Conservation (phyloP, 37 sponge, comb jelly and placozoan species). For the Crambe crambe region DNA sequence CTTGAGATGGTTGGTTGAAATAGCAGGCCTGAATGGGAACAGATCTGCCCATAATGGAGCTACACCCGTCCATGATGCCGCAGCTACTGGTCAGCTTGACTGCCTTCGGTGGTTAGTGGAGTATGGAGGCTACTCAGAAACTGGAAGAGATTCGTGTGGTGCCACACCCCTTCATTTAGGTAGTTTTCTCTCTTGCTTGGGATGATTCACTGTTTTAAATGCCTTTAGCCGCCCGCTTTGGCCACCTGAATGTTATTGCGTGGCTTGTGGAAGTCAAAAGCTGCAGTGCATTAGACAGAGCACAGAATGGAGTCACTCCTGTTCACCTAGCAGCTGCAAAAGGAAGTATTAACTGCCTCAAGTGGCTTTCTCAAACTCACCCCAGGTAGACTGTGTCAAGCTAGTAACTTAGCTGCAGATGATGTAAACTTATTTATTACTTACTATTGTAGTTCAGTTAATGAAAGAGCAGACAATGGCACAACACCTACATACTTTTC, state of each 20-base stretch:
- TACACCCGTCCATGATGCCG: slow-evolving; percentile 76
- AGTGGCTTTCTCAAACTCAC: slow-evolving; percentile 48
- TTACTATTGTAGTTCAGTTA: slow-evolving; percentile 40
- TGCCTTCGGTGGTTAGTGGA: slow-evolving; percentile 72
- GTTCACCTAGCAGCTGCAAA: slow-evolving; percentile 80
- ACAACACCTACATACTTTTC: slow-evolving; percentile 74
- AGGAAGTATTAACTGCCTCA: slow-evolving; percentile 62
- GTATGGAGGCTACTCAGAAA: slow-evolving; percentile 35
- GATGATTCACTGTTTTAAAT: background rate
- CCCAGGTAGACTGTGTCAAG: slow-evolving; percentile 25
- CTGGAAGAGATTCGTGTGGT: slow-evolving; percentile 23
- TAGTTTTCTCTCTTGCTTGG: background rate
- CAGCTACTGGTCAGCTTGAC: slow-evolving; percentile 72
- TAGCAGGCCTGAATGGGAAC: slow-evolving; percentile 34
- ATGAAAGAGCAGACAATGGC: slow-evolving; percentile 64
- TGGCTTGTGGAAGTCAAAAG: slow-evolving; percentile 57
- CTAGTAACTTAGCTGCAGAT: too few relatives aligned
- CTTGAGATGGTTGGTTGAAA: slow-evolving; percentile 56
- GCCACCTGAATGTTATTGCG: slow-evolving; percentile 42
- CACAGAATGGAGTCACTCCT: slow-evolving; percentile 76
- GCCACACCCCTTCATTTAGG: slow-evolving; percentile 69
- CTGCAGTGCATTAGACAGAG: slow-evolving; percentile 45
- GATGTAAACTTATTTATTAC: too few relatives aligned
- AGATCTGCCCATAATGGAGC: slow-evolving; percentile 62
- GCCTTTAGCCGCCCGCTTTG: slow-evolving; percentile 50